Base-by-base conservation (phyloP, 2,113 vertebrate genomes). In the Aspiorhynchus laticeps region DNA sequence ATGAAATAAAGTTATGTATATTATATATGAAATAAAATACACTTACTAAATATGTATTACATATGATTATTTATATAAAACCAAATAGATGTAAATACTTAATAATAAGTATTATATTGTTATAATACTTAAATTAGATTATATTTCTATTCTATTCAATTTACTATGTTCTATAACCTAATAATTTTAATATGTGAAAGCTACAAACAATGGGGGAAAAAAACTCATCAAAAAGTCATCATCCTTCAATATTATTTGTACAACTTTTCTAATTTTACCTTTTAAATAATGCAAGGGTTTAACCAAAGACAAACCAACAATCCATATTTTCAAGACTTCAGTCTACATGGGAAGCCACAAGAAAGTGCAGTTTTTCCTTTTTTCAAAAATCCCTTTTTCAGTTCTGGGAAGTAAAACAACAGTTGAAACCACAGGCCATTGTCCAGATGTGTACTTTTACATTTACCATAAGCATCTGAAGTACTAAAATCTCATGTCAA, bases 341-440 rank as follows among this genome's bases (percentile, higher is more conserved):
- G 11, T 17, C 15, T 41, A 10, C 17, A 5, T 51, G 0, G 17
- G 43, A 51, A 74, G 67, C 28, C 21, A 51, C 48, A 69, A 33
- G 65, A n/a, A 46, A 41, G 38, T 41, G 36, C 10, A 10, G 1
- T 36, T 73, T 36, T 53, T 31, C 0, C 26, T 38, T 38, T 38
- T 36, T 21, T 81, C 36, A 24, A 24, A 73, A 38, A 24, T 11
- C 6, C 2, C 73, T 81, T 33, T 33, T 2, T 41, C 21, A 48
- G 33, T 74, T 84, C 82, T 84, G 46, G 82, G 46, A 74, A 84
- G 67, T 9, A 56, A 59, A 41, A 61, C 0, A 38, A 56, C 33
- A 41, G 15, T 9, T 26, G 21, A 53, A 59, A 74, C 82, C 82
- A 84, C 82, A 84, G 33, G 8, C 67, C 67, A 84, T 73, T 84